These are phyloP conservation scores for Plemyria rubiginata DNA, from an alignment of 2,888 invertebrate species.

Conservation along the genomic window DNA sequence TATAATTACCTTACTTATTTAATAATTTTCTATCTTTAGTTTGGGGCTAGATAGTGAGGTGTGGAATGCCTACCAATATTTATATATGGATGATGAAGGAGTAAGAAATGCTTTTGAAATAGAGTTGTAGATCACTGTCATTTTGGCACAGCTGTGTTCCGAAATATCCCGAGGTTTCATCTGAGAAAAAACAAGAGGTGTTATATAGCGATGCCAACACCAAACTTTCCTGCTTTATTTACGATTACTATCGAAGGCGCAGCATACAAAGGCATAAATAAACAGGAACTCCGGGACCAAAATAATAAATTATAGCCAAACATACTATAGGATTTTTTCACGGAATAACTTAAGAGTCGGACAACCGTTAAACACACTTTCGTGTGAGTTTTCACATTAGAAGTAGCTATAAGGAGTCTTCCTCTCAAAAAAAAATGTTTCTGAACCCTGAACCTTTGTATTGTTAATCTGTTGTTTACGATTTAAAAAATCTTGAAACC, in stretches of 20 bases:
- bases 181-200: not conserved
- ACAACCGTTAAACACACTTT: too few species aligned
- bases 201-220: constrained; percentile 38
- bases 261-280: constrained; percentile 50
- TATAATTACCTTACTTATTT: too few species aligned
- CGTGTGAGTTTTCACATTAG: too few species aligned
- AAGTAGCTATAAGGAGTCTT: too few species aligned
- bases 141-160: not conserved
- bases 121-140: not conserved
- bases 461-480: too few species aligned
- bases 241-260: constrained; percentile 45
- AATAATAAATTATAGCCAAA: constrained; percentile 43
- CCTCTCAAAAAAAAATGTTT: too few species aligned
- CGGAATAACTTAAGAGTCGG: not conserved
- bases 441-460: too few species aligned
- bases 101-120: not conserved
- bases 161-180: not conserved
- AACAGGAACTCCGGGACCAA: constrained; percentile 40
- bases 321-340: constrained; percentile 33
- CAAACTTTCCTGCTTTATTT: constrained; percentile 45
- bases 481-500: too few species aligned
- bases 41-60: too few species aligned
- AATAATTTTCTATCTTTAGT: too few species aligned
- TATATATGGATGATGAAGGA: too few species aligned
- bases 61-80: too few species aligned